Percentiles rank a stretch among this genome's conserved stretches.
phyloP scores from a whole-genome alignment of 2,888 invertebrate genomes.

The Entomobrya proxima region DNA sequence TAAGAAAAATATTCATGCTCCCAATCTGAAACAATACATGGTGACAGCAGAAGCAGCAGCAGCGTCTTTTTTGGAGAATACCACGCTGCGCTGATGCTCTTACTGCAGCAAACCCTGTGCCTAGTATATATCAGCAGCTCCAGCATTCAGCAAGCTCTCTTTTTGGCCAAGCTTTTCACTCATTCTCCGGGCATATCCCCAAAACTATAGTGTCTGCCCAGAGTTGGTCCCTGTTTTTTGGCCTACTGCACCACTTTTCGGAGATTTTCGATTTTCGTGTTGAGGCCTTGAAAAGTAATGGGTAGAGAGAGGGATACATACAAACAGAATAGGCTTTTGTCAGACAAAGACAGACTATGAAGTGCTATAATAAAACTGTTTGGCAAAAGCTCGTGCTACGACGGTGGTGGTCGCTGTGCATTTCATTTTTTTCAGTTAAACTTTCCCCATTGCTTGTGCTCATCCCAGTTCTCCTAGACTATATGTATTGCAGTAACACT shows the following conservation, averaged over 20 bases:
- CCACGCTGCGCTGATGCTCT: too few relatives aligned
- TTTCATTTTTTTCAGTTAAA: constrained; percentile 27
- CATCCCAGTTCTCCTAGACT: neutral
- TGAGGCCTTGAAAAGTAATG: constrained; percentile 55
- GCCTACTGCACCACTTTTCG: constrained; percentile 68
- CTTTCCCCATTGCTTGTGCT: constrained; percentile 11
- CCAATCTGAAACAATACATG: too few relatives aligned
- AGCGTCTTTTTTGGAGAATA: too few relatives aligned
- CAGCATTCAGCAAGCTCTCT: too few relatives aligned
- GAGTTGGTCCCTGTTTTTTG: constrained; percentile 6
- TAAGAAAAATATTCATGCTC: too few relatives aligned
- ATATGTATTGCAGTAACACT: too few relatives aligned
- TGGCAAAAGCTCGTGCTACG: neutral
- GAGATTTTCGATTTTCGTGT: constrained; percentile 63
- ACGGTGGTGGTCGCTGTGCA: neutral
- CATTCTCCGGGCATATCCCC: neutral
- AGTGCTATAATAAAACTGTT: too few relatives aligned
- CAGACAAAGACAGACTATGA: neutral
- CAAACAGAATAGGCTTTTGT: neutral
- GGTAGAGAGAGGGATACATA: neutral
- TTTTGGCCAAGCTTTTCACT: too few relatives aligned
- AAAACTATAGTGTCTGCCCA: neutral
- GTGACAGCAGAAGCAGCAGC: too few relatives aligned
- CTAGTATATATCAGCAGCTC: too few relatives aligned
- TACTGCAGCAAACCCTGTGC: too few relatives aligned